phyloP scores from a whole-genome alignment of 2,113 vertebrate species.

The Paracanthobrama guichenoti region DNA sequence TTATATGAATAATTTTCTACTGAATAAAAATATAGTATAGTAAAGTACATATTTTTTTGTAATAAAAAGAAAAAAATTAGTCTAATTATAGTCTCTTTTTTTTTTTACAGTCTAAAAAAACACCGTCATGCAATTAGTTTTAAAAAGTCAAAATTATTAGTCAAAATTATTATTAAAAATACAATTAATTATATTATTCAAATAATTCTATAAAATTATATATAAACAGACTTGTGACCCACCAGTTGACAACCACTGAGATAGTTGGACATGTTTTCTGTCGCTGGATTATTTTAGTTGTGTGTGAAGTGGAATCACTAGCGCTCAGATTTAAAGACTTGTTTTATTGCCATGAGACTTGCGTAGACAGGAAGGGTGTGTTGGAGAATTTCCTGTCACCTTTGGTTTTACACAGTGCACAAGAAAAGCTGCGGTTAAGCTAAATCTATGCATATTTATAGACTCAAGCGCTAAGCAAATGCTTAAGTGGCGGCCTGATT shows the following conservation, averaged over 20 bases:
- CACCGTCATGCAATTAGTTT: too few relatives aligned
- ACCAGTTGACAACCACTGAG: neutral
- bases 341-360: conserved; percentile 56
- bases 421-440: conserved; percentile 57
- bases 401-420: conserved; percentile 58
- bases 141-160: too few relatives aligned
- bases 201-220: neutral
- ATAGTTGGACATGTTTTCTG: neutral
- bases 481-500: neutral
- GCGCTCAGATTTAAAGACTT: conserved; percentile 23
- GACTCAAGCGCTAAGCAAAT: conserved; percentile 12
- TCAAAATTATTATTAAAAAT: neutral
- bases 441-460: conserved; percentile 47
- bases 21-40: neutral
- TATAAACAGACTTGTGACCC: neutral
- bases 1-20: neutral
- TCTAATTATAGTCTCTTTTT: too few relatives aligned
- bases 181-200: neutral
- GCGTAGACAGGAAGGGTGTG: conserved; percentile 70
- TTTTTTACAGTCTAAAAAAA: too few relatives aligned
- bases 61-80: too few relatives aligned
- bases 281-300: conserved; percentile 1
- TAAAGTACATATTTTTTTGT: neutral
- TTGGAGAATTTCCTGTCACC: conserved; percentile 73
- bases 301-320: conserved; percentile 14